These are phyloP conservation scores for Colostygia pectinataria DNA, from an alignment of 2,888 invertebrate genomes.

Conservation along the genomic window DNA sequence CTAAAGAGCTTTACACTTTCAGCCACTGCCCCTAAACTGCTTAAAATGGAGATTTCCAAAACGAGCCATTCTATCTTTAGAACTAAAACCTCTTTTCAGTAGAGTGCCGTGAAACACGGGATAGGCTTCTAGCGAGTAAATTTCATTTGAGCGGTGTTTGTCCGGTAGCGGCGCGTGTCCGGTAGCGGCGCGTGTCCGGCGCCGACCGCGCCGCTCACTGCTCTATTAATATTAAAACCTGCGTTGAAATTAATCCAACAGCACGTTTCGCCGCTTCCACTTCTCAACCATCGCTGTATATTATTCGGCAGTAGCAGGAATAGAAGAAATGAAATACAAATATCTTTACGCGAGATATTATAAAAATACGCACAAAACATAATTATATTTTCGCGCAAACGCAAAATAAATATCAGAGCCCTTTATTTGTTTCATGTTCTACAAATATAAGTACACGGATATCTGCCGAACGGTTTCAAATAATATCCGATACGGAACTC, in stretches of 20 bases:
- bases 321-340: too few relatives aligned
- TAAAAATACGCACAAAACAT: too few relatives aligned
- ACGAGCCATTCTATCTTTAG: too few relatives aligned
- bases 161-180: background rate
- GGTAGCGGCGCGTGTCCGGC: background rate
- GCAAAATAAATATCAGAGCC: too few relatives aligned
- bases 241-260: conserved; percentile 31
- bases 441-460: background rate
- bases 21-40: too few relatives aligned
- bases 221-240: conserved; percentile 29
- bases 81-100: too few relatives aligned
- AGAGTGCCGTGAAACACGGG: background rate
- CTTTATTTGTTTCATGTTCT: too few relatives aligned
- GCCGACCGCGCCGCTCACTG: background rate
- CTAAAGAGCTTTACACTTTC: too few relatives aligned
- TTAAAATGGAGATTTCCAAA: too few relatives aligned
- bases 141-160: background rate
- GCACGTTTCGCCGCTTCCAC: conserved; percentile 24
- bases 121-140: background rate
- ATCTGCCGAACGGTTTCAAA: background rate
- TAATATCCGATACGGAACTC: conserved; percentile 5
- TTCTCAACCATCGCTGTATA: conserved; percentile 23
- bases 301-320: conserved; percentile 1
- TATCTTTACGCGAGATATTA: too few relatives aligned
- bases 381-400: too few relatives aligned